These are phyloP conservation scores for Pangasianodon gigas DNA, from an alignment of 2,113 vertebrate genomes.

Conservation along the genomic window DNA sequence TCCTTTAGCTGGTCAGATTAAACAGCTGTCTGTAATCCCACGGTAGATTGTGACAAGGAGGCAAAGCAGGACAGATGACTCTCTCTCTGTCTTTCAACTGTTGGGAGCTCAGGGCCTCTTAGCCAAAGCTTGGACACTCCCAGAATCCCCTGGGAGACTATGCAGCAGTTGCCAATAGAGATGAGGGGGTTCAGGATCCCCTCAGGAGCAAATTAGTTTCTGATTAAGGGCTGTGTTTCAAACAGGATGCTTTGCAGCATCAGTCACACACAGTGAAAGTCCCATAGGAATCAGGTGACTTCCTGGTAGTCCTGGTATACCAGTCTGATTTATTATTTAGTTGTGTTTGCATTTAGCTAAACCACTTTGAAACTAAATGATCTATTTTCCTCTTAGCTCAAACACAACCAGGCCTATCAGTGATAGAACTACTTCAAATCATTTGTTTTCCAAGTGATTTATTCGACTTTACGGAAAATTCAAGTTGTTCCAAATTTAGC, in stretches of 20 bases:
- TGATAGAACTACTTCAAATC: not conserved
- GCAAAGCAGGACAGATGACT: conserved; percentile 39
- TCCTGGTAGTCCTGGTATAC: not conserved
- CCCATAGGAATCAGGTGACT: not conserved
- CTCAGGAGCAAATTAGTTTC: conserved; percentile 43
- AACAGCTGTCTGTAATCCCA: conserved; percentile 80
- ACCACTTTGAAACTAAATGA: not conserved
- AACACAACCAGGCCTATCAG: not conserved
- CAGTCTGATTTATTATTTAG: not conserved
- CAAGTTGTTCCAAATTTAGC: not conserved
- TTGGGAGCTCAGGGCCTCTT: conserved; percentile 2
- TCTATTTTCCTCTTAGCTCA: not conserved
- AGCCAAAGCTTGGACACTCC: conserved; percentile 42
- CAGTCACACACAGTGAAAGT: not conserved
- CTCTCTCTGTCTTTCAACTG: conserved; percentile 17
- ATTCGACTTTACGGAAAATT: not conserved
- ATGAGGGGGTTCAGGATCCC: not conserved
- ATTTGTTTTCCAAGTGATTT: not conserved
- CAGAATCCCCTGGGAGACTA: conserved; percentile 37
- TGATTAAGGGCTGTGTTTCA: conserved; percentile 37
- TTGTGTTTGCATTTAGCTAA: conserved; percentile 7
- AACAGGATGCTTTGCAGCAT: conserved; percentile 24
- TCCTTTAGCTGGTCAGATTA: conserved; percentile 78
- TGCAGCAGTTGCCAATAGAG: conserved; percentile 43
- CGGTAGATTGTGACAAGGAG: conserved; percentile 59